Percentiles rank a stretch among this genome's conserved stretches.
Evolutionary conservation across 2,888 invertebrate genomes (phyloP).

Genomic region (Andrena flavipes): DNA sequence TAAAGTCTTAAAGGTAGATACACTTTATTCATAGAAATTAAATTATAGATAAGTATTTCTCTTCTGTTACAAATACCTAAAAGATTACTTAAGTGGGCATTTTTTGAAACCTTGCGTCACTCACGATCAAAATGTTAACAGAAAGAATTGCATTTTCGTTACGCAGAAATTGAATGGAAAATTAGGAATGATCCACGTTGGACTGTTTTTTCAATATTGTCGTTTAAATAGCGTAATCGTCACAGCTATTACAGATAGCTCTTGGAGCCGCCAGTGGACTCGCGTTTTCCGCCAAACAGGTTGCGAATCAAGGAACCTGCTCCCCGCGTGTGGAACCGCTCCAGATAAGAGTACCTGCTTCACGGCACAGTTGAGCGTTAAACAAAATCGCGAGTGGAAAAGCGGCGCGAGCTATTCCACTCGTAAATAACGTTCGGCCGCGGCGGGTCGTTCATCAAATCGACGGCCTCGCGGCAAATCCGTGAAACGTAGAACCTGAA

Average conservation of each 20-base stretch:
- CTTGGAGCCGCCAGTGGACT: not conserved
- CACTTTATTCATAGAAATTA: too few relatives aligned
- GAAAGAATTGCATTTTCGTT: too few relatives aligned
- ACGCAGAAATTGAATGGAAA: too few relatives aligned
- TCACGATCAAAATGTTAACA: too few relatives aligned
- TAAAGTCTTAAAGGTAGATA: too few relatives aligned
- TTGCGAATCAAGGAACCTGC: constrained; percentile 9
- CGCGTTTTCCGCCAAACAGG: constrained; percentile 9
- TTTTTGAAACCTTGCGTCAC: too few relatives aligned
- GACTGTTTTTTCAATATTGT: too few relatives aligned
- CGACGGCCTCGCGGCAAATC: constrained; percentile 23
- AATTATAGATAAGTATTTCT: too few relatives aligned
- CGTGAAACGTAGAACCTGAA: constrained; percentile 47
- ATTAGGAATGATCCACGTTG: too few relatives aligned
- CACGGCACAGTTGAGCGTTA: not conserved
- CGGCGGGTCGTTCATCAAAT: constrained; percentile 38
- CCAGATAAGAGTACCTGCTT: constrained; percentile 19
- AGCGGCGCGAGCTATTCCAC: not conserved
- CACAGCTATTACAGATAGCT: not conserved
- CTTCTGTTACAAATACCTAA: too few relatives aligned
- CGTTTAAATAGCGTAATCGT: not conserved
- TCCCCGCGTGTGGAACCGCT: not conserved
- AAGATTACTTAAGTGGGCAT: too few relatives aligned
- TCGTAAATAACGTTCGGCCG: constrained; percentile 24
- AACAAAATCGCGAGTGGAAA: constrained; percentile 10